Evolutionary conservation across 2,113 vertebrate genomes (phyloP).

Genomic region (Eulacestoma nigropectus): DNA sequence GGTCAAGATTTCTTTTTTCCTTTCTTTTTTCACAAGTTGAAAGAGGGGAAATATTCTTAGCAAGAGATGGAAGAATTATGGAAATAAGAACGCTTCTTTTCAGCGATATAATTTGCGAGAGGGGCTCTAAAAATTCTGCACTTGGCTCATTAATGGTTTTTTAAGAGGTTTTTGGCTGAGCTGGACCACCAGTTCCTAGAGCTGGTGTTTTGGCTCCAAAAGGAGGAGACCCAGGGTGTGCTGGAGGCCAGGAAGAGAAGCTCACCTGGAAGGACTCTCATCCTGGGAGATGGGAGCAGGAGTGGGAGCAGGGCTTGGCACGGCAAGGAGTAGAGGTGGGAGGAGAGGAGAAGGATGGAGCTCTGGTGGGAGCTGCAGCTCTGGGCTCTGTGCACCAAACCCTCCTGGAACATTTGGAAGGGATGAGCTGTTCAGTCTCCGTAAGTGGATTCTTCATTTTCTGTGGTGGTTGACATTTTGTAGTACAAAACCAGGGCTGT

Average conservation of each 20-base stretch:
- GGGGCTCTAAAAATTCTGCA: background rate
- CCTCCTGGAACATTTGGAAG: background rate
- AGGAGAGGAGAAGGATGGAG: background rate
- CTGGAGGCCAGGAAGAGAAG: background rate
- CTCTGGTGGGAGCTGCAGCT: background rate
- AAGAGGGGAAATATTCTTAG: background rate
- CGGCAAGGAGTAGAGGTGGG: fast-evolving
- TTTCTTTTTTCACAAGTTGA: background rate
- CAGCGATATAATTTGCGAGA: fast-evolving
- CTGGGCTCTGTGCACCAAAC: background rate
- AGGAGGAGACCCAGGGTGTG: background rate
- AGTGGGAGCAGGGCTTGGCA: background rate
- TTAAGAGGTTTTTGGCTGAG: background rate
- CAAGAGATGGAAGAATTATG: background rate
- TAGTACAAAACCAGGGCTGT: background rate
- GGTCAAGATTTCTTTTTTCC: background rate
- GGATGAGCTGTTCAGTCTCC: background rate
- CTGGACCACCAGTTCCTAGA: background rate
- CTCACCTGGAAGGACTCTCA: background rate
- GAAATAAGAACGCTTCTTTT: background rate
- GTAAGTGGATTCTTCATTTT: background rate
- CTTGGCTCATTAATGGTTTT: background rate
- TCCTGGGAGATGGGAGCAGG: background rate
- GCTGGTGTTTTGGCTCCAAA: background rate
- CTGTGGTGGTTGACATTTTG: background rate